Percentiles rank a stretch among this genome's conserved stretches.
Evolutionary conservation across 2,888 invertebrate genomes (phyloP).

Genomic region (Dusona sp.): DNA sequence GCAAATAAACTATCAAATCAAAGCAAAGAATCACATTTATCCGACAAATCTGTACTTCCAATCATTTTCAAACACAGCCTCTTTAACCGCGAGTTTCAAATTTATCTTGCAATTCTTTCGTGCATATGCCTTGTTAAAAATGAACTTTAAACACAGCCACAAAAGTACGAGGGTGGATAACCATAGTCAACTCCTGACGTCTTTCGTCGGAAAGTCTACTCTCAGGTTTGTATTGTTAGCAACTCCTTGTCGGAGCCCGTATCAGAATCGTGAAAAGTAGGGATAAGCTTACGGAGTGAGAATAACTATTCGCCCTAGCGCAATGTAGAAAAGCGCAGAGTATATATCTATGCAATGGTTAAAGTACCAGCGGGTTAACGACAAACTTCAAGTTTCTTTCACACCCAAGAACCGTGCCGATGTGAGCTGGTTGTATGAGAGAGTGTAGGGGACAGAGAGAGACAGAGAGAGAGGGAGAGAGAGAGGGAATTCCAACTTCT

Average conservation of each 20-base stretch:
- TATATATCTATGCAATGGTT: constrained; percentile 16
- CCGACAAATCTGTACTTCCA: neutral
- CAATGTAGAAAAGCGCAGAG: constrained; percentile 36
- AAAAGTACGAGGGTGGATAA: neutral
- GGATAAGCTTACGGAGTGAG: constrained; percentile 16
- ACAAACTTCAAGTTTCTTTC: constrained; percentile 63
- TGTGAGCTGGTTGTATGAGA: constrained; percentile 24
- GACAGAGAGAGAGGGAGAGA: constrained; percentile 13
- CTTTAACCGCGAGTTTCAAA: neutral
- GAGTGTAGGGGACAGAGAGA: constrained; percentile 13
- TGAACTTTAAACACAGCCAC: neutral
- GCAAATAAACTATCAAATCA: too few relatives aligned
- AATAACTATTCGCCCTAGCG: constrained; percentile 17
- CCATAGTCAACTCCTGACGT: constrained; percentile 4
- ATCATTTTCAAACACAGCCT: neutral
- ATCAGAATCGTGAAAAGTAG: constrained; percentile 36
- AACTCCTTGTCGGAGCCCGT: constrained; percentile 28
- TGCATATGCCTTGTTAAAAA: neutral
- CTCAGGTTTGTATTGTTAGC: constrained; percentile 1
- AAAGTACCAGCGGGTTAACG: constrained; percentile 41
- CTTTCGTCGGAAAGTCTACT: neutral
- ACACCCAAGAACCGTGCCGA: constrained; percentile 35
- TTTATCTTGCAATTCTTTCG: neutral
- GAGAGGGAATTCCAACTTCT: constrained; percentile 42
- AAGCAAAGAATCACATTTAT: too few relatives aligned